A percentile compares a stretch with the other conserved stretches of the same genome.
These are phyloP conservation scores for Lysiphlebus fabarum DNA, from an alignment of 1,140 invertebrate genomes.

Conservation along the genomic window DNA sequence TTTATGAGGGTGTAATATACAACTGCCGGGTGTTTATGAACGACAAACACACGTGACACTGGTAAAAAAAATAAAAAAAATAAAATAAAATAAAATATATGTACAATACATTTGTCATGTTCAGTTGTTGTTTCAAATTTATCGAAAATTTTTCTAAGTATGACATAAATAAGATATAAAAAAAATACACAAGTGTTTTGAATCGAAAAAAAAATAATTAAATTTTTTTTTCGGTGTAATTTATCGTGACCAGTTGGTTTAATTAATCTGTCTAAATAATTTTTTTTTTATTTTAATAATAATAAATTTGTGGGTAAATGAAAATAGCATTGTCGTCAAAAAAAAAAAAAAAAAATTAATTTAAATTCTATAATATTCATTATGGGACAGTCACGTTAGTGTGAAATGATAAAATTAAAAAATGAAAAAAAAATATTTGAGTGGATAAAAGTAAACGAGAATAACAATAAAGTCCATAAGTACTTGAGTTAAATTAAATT, in stretches of 20 bases:
- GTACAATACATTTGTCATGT: too few species aligned
- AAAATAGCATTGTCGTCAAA: neutral
- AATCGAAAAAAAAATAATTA: neutral
- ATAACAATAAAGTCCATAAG: constrained; percentile 6
- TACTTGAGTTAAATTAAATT: neutral
- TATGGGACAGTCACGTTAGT: neutral
- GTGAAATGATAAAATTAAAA: too few species aligned
- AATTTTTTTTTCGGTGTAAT: neutral
- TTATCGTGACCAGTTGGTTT: neutral
- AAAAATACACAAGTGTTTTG: neutral
- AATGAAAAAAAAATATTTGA: constrained; percentile 1
- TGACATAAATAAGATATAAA: neutral
- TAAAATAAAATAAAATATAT: too few species aligned
- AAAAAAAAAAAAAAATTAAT: constrained; percentile 10
- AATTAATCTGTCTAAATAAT: too few species aligned
- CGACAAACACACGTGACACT: too few species aligned
- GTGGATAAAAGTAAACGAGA: constrained; percentile 9
- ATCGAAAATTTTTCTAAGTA: too few species aligned
- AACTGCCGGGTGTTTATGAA: too few species aligned
- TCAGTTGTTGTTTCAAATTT: too few species aligned
- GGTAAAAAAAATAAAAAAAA: too few species aligned
- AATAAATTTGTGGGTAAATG: neutral
- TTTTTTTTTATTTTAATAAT: neutral
- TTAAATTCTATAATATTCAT: constrained; percentile 8
- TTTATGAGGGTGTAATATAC: too few species aligned